Base-by-base conservation (phyloP, 2,888 invertebrate genomes). In the Sarcophaga subvicina region DNA sequence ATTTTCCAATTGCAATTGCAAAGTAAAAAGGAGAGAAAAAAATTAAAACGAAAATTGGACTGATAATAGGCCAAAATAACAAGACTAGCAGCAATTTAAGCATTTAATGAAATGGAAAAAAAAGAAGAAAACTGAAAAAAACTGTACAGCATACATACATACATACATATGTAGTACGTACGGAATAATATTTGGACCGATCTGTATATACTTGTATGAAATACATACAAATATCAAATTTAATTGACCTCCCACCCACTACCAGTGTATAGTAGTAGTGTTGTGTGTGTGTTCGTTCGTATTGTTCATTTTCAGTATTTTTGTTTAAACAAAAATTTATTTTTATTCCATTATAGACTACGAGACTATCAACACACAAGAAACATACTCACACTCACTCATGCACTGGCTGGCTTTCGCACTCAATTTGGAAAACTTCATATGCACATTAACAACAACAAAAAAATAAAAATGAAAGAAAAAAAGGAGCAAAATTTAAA, bases 221-320 rank as follows among this genome's bases (percentile, higher is more conserved):
- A 66, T 11, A 17, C 14, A 63, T 54, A 76, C 62, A 49, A 76
- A 77, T 82, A 82, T 82, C 77, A 59, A 72, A 82, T 82, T 82
- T 82, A 82, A 77, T 77, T 82, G 77, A 82, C 82, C 82, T 82
- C 82, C 71, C 82, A 77, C 71, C 82, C 82, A 82, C 82, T 60
- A 59, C 22, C 37, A 66, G 60, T 37, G n/a, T 60, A 72, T 27
- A 10, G 37, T 37, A 8, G 37, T 37, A 8, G 37, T 37, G 37
- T 37, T 37, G 25, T 59, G 27, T 37, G 49, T 59, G n/a, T 60
- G n/a, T 60, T 60, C 27, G 54, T 72, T 37, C n/a, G 49, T 49
- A 59, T 60, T 72, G 20, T 25, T 5, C 22, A 22, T 71, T 22
- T 49, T 47, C 37, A 37, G 37, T 37, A 54, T 54, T 54, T 54